Evolutionary conservation across 2,888 invertebrate species (phyloP).

Genomic region (Lacanobia oleracea): DNA sequence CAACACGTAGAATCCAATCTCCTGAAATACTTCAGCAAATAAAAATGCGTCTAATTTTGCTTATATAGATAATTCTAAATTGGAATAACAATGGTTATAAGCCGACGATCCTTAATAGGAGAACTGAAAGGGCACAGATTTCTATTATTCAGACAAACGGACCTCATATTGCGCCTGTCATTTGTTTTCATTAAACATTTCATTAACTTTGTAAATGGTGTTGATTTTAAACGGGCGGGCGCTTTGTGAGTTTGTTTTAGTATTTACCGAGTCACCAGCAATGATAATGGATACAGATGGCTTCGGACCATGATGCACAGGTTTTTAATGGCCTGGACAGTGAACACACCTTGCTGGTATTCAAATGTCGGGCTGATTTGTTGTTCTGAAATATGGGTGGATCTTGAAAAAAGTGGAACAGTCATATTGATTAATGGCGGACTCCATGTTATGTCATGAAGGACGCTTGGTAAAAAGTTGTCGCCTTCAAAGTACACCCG

Average conservation of each 20-base stretch:
- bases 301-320: neutral
- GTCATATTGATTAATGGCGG: too few species aligned
- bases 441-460: too few species aligned
- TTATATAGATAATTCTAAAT: constrained; percentile 4
- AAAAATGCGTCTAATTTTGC: neutral
- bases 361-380: neutral
- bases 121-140: constrained; percentile 20
- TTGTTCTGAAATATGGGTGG: neutral
- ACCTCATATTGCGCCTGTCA: constrained; percentile 30
- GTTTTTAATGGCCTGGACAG: neutral
- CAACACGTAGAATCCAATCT: constrained; percentile 27
- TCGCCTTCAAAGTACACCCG: too few species aligned
- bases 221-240: constrained; percentile 48
- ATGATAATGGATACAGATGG: constrained; percentile 31
- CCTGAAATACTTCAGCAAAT: constrained; percentile 15
- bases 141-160: constrained; percentile 20
- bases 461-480: too few species aligned
- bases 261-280: constrained; percentile 27
- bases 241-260: constrained; percentile 30
- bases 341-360: neutral
- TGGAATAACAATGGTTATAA: constrained; percentile 10
- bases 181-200: constrained; percentile 54
- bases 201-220: constrained; percentile 54
- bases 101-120: constrained; percentile 3
- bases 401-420: neutral